Evolutionary conservation across 2,797 vertebrate genomes (phyloP), one percentile per base, ranked within the genome.

Genomic region (Leptatherina wallacei): DNA sequence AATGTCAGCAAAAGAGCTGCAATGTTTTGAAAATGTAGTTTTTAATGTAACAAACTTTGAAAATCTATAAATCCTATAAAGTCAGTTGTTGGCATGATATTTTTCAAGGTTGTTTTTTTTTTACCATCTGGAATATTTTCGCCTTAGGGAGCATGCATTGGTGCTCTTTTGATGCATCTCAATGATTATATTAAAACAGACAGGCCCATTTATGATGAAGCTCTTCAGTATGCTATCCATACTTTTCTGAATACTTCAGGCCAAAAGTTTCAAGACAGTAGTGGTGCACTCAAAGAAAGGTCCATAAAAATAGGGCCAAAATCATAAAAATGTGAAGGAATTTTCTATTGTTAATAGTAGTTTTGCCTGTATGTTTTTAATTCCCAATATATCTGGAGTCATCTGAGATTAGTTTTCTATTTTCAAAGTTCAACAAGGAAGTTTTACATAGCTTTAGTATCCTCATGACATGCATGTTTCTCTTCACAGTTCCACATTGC

Each of bases 1-100:
- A 35, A 54, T 18, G 54, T 47, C 24, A 40, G 13, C 52, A 44
- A 29, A 51, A 62, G 55, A 33, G 51, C 30, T 33, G 12, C 1
- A 24, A 55, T 29, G 29, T 11, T 38, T 33, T 61, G 20, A 76
- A 65, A 62, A 44, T 16, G 51, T 64, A 0, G 7, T 1, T 12
- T 61, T 69, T 0, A 62, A 29, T 52, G 14, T 29, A 27, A 42
- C n/a, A 71, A 54, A 76, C 51, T 62, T 30, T 71, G 40, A 61
- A 65, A 11, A 44, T 55, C 1, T 14, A 55, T 44, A 62, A 66
- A 73, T 64, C 29, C 29, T 6, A 16, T 0, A 33, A n/a, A 10
- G 60, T 69, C 38, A 51, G 47, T 38, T 58, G 42, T 63, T 32
- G 9, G 52, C 7, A 24, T 73, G 47, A 49, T 49, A n/a, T 29